Evolutionary conservation across 2,797 vertebrate genomes (phyloP), one percentile per base, ranked within the genome.

Genomic region (Alfaro cultratus): DNA sequence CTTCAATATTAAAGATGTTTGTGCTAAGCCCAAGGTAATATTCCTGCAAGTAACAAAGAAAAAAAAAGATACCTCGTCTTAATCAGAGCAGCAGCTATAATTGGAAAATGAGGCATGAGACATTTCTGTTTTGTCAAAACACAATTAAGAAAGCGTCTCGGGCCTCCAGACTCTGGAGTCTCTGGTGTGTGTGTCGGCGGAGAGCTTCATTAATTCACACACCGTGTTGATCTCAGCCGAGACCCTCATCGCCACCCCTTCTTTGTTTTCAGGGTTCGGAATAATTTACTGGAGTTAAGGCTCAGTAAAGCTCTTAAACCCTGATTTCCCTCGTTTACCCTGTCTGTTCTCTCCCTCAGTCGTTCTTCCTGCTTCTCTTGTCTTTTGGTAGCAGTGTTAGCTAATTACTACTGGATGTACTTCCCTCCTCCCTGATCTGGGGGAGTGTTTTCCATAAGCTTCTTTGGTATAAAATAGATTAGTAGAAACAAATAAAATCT

Each of bases 241-340:
- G 87, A 83, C 86, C 82, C 85, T 51, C 49, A 16, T 23, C 49
- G 2, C 64, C 76, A 83, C 76, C 81, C 90, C 88, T 88, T 88
- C 68, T 74, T 91, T 93, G 90, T 93, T 93, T 93, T 80, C 79
- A 47, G 85, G 80, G 80, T 88, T 93, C 77, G 49, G 85, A 89
- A 92, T 92, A 86, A 92, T 93, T 91, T 92, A 81, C 88, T 92
- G 4, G 15, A 73, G 91, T 91, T 91, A 85, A 89, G 85, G 88
- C 74, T 53, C 67, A 80, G 90, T 83, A 93, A 95, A 95, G 91
- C 93, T 89, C 84, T 94, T 94, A 94, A 93, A 92, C 80, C 92
- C 89, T 87, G 89, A 94, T 93, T 94, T 93, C 92, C 91, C 91
- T 86, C 18, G 78, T 78, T 90, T 75, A 86, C 87, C 80, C 81